Conservation (phyloP, 2,113 vertebrate species). For the Marcusenius ussheri region DNA sequence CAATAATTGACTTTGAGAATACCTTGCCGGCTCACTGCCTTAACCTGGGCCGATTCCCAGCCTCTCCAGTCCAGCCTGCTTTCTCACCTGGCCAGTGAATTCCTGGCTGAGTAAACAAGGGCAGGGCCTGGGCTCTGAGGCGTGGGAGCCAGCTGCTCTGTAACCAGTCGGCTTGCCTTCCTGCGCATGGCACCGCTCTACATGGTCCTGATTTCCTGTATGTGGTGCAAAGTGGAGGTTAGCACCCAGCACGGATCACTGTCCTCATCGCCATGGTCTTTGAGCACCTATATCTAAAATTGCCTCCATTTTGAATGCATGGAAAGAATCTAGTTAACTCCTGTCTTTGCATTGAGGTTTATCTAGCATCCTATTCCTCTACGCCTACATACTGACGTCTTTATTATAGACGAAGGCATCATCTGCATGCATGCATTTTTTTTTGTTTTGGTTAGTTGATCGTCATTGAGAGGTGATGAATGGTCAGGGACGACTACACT, state of each 20-base stretch:
- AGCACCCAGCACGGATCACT: background rate
- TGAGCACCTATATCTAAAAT: background rate
- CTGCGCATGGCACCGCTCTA: background rate
- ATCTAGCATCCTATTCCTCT: background rate
- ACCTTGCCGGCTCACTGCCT: constrained; percentile 18
- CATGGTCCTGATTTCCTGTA: background rate
- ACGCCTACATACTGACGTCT: background rate
- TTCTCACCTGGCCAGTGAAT: constrained; percentile 47
- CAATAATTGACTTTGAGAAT: constrained; percentile 46
- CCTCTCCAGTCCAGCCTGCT: constrained; percentile 23
- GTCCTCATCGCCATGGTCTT: background rate
- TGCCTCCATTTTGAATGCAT: background rate
- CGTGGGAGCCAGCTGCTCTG: constrained; percentile 28
- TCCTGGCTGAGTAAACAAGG: constrained; percentile 39
- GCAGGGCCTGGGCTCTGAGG: constrained; percentile 18
- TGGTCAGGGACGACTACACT: background rate
- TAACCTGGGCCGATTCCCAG: constrained; percentile 13
- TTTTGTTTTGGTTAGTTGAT: background rate
- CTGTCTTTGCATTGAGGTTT: background rate
- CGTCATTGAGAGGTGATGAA: background rate
- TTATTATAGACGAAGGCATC: background rate
- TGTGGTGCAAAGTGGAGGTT: constrained; percentile 5
- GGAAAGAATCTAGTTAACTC: background rate
- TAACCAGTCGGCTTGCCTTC: constrained; percentile 8
- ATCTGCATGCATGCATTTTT: background rate